Evolutionary conservation across 2,797 vertebrate species (phyloP), one percentile per base, ranked within the genome.

Genomic region (Onychomys torridus): DNA sequence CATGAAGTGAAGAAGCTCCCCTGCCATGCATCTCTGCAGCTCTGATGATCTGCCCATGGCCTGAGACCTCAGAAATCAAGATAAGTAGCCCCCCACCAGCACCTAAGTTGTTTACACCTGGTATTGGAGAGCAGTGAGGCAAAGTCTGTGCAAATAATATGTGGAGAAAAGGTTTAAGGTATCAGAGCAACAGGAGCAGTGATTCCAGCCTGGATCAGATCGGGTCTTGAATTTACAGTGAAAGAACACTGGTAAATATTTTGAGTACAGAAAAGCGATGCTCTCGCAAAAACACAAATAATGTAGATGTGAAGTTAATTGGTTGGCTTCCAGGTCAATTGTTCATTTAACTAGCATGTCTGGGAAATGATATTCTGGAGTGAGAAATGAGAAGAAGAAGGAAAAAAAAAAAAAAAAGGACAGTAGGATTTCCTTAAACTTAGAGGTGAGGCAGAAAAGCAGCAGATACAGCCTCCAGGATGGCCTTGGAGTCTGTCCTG

Each of bases 211-310:
- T n/a, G 37, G 29, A 11, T 79, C 40, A 34, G 34, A 57, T 52
- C 71, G 84, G n/a, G 3, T 59, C 67, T 93, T 94, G 71, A 82
- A 59, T 59, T 55, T 21, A 29, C 21, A 63, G 16, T 40, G 23
- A 69, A 87, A 63, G 2, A 34, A 23, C 0, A 52, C 12, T 25
- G 61, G 34, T 0, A 37, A 32, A 46, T 55, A 32, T 93, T 93
- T 71, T 12, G 23, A 76, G 29, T 8, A n/a, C 32, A 82, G 67
- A 61, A 71, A 69, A 59, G 2, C 32, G 32, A 37, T 85, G 5
- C n/a, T 81, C 6, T 79, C 46, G 34, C 67, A 82, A 88, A 95
- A 89, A 46, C 61, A 82, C 40, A 32, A 27, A 63, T 89, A 55
- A 34, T 27, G 23, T 9, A 25, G 55, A 83, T 11, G 3, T 17